These are phyloP conservation scores for Gonocerus acuteangulatus DNA, from an alignment of 2,888 invertebrate species.

Conservation along the genomic window DNA sequence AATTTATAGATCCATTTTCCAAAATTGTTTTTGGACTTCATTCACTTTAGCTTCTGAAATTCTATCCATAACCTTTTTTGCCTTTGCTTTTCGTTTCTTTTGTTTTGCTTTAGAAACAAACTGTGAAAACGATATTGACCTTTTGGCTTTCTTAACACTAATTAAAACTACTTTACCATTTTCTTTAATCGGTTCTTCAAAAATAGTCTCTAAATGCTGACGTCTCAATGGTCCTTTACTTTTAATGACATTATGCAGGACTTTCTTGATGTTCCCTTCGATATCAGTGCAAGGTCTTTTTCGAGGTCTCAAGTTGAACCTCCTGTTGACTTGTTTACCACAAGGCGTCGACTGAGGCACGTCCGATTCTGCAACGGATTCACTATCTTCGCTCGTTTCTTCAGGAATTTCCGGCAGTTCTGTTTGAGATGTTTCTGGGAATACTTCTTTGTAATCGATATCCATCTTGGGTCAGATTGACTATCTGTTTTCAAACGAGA, in stretches of 20 bases:
- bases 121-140: constrained; percentile 52
- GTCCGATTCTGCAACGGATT: not conserved
- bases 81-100: constrained; percentile 24
- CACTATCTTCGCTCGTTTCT: constrained; percentile 2
- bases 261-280: constrained; percentile 21
- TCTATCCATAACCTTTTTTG: constrained; percentile 14
- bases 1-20: constrained; percentile 17
- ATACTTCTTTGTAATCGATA: constrained; percentile 10
- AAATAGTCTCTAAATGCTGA: constrained; percentile 52
- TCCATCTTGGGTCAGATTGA: too few species aligned
- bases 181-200: constrained; percentile 52
- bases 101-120: constrained; percentile 38
- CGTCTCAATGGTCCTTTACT: constrained; percentile 2
- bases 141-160: constrained; percentile 51
- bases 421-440: constrained; percentile 15
- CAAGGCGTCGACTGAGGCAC: not conserved
- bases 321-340: constrained; percentile 20
- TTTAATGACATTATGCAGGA: constrained; percentile 10
- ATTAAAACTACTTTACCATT: constrained; percentile 46
- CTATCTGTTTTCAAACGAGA: too few species aligned
- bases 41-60: constrained; percentile 12
- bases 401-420: constrained; percentile 17
- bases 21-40: constrained; percentile 15
- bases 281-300: constrained; percentile 15
- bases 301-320: constrained; percentile 22